phyloP scores from a whole-genome alignment of 2,797 vertebrate genomes.

The Caiman crocodilus region DNA sequence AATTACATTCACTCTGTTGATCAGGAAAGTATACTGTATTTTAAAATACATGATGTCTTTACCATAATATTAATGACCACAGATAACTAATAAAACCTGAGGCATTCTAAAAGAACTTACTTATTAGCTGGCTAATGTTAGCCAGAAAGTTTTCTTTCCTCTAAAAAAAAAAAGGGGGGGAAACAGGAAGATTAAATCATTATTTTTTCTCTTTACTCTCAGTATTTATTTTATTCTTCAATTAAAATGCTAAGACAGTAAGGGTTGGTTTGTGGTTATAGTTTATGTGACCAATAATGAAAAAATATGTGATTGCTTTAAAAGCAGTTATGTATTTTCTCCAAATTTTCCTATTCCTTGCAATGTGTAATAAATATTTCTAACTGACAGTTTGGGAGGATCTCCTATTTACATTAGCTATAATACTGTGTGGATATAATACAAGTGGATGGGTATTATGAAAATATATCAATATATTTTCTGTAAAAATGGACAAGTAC shows the following conservation, averaged over 20 bases:
- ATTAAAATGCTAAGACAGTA: neutral
- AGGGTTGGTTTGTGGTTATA: neutral
- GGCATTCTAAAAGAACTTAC: neutral
- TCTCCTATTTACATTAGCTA: neutral
- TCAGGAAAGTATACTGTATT: conserved; percentile 31
- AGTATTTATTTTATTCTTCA: neutral
- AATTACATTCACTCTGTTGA: neutral
- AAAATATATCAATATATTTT: neutral
- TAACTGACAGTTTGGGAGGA: neutral
- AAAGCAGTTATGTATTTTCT: neutral
- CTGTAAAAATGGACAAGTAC: neutral
- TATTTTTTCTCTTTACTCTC: neutral
- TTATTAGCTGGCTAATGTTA: conserved; percentile 18
- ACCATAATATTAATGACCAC: neutral
- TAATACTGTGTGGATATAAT: neutral
- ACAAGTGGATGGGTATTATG: neutral
- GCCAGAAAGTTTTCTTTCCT: conserved; percentile 11
- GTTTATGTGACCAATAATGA: neutral
- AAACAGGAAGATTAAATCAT: neutral
- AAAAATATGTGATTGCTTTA: neutral
- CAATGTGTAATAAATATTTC: neutral
- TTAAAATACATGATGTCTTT: neutral
- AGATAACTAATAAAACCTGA: neutral
- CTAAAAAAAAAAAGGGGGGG: neutral
- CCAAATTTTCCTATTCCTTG: too few species aligned